A percentile compares a stretch with the other conserved stretches of the same genome.
These are phyloP conservation scores for Plebejus argus DNA, from an alignment of 2,888 invertebrate species.

Conservation along the genomic window DNA sequence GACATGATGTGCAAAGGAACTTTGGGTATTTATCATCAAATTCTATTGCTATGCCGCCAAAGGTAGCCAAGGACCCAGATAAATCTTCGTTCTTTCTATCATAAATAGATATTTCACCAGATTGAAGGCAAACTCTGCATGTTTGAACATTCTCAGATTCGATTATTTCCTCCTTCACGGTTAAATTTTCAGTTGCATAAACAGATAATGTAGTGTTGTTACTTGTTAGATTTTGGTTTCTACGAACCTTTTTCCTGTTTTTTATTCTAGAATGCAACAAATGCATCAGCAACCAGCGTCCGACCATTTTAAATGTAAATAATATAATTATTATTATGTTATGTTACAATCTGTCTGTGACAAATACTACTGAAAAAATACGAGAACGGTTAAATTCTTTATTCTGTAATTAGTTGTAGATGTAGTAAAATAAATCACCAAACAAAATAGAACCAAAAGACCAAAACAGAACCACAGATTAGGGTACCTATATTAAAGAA, in stretches of 20 bases:
- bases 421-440: too few relatives aligned
- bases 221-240: background rate
- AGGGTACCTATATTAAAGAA: too few relatives aligned
- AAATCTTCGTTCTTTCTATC: constrained; percentile 51
- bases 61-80: constrained; percentile 51
- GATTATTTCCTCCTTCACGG: constrained; percentile 37
- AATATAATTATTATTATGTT: background rate
- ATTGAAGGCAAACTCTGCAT: constrained; percentile 67
- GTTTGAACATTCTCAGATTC: constrained; percentile 37
- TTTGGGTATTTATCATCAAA: constrained; percentile 61
- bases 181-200: background rate
- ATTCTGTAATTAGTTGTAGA: background rate
- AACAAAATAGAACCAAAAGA: too few relatives aligned
- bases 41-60: constrained; percentile 57
- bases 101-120: constrained; percentile 62
- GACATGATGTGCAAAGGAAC: constrained; percentile 60
- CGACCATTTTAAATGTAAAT: constrained; percentile 49
- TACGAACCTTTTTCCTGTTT: constrained; percentile 39
- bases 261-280: constrained; percentile 55
- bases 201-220: background rate
- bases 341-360: too few relatives aligned
- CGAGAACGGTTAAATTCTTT: background rate
- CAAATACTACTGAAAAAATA: background rate
- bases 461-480: too few relatives aligned
- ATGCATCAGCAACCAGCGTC: constrained; percentile 54